Evolutionary conservation across 2,888 invertebrate species (phyloP), one percentile per base, ranked within the genome.

Genomic region (Campoplex capitator): DNA sequence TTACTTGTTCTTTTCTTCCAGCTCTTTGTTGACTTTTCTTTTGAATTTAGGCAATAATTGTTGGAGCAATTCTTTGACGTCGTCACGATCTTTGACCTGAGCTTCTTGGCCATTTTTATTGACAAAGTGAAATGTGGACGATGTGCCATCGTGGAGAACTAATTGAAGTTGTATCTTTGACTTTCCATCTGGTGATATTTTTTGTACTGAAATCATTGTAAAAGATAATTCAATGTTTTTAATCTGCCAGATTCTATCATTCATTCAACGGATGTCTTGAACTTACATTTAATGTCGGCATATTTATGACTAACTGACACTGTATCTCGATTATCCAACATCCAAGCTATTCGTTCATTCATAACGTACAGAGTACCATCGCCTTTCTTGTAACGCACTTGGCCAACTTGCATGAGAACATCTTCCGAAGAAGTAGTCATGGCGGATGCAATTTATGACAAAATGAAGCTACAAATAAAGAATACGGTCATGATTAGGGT

Each of bases 81-180:
- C 96, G 94, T 99, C 99, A 77, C 99, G 95, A 94, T 99, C 99
- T 85, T 97, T 96, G 16, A 98, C 96, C 95, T 99, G 99, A 8
- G 97, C 97, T 48, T 97, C 97, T 42, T 97, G 95, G 0, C 99
- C 98, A 74, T 96, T 96, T 6, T 98, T 97, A 94, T 99, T 98
- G 73, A 98, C 97, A 95, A 99, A 99, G 93, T 99, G 99, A 95
- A 99, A 99, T 18, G 99, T 99, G 3, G 98, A 98, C 73, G 98
- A 98, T 74, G 97, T 97, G 35, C 98, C 98, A 95, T 98, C 98
- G 91, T 99, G 98, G 88, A 99, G 95, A 32, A 99, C 98, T 32
- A 99, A 97, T 96, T 99, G 99, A 23, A 99, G 95, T 94, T 99
- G 99, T 81, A 99, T 98, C 95, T 99, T 99, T 42, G 98, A 97